phyloP scores from a whole-genome alignment of 53 echinoderm and acorn worm genomes.

The Holothuria leucospilota region DNA sequence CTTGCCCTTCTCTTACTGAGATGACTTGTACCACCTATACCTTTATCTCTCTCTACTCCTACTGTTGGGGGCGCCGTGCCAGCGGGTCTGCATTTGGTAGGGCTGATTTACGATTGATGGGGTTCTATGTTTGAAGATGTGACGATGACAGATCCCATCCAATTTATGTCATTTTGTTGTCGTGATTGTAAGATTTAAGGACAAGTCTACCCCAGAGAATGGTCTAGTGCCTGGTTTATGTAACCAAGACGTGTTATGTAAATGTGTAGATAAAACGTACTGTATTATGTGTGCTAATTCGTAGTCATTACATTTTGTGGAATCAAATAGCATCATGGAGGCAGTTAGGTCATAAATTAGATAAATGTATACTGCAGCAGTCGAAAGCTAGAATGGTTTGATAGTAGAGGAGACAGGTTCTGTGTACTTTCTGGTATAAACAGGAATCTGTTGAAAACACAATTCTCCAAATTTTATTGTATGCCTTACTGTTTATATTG shows the following conservation, averaged over 20 bases:
- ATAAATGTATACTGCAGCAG: no score
- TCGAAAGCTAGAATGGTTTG: no score
- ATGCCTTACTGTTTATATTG: no score
- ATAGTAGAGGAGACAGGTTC: no score
- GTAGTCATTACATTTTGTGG: constrained; percentile 19
- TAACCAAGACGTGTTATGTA: neutral
- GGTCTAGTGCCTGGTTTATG: constrained; percentile 13
- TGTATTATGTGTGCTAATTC: constrained; percentile 5
- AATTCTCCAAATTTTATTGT: no score
- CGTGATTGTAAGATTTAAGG: constrained; percentile 7
- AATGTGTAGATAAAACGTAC: neutral
- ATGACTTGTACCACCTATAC: neutral
- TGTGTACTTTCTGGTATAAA: no score
- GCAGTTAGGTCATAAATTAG: neutral
- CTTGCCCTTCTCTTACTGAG: neutral
- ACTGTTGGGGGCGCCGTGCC: no score
- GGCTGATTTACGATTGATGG: constrained; percentile 30
- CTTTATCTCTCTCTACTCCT: no score
- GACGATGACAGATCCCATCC: constrained; percentile 30
- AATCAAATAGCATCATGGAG: constrained; percentile 3
- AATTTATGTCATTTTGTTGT: constrained; percentile 40
- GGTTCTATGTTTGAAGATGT: constrained; percentile 18
- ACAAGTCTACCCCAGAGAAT: neutral
- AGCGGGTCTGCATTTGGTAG: no score
- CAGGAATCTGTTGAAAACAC: no score